A percentile compares a stretch with the other conserved stretches of the same genome.
These are phyloP conservation scores for Dreissena polymorpha DNA, from an alignment of 1,140 invertebrate species.

Conservation along the genomic window DNA sequence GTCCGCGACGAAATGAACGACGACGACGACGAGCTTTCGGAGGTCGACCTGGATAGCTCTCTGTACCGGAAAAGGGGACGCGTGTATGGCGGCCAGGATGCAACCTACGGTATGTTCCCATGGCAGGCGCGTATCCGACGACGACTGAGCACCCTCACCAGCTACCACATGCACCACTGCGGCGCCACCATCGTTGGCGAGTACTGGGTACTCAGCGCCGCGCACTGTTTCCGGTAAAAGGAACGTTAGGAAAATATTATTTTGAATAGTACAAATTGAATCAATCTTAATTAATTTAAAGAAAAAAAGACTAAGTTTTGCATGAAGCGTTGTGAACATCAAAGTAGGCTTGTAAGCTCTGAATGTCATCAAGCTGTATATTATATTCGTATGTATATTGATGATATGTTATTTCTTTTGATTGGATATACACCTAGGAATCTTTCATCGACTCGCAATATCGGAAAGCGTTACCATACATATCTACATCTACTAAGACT, in stretches of 20 bases:
- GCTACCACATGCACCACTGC: conserved; percentile 84
- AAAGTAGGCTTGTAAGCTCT: neutral
- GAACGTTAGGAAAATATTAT: neutral
- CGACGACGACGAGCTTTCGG: neutral
- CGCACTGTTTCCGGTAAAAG: conserved; percentile 91
- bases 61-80: conserved; percentile 29
- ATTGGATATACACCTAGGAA: neutral
- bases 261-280: neutral
- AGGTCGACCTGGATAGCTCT: neutral
- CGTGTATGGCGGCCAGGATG: conserved; percentile 88
- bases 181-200: conserved; percentile 96
- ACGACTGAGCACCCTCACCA: conserved; percentile 88
- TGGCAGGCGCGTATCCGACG: conserved; percentile 91
- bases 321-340: too few species aligned
- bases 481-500: too few species aligned
- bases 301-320: neutral
- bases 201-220: conserved; percentile 96
- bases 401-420: neutral
- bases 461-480: too few species aligned
- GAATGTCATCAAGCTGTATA: neutral
- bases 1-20: neutral
- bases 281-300: neutral
- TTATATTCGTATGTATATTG: neutral
- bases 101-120: conserved; percentile 95
- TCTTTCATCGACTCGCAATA: too few species aligned